Percentiles rank a stretch among this genome's conserved stretches.
Conservation (phyloP, 2,113 vertebrate genomes). For the Porphyrio hochstetteri region DNA sequence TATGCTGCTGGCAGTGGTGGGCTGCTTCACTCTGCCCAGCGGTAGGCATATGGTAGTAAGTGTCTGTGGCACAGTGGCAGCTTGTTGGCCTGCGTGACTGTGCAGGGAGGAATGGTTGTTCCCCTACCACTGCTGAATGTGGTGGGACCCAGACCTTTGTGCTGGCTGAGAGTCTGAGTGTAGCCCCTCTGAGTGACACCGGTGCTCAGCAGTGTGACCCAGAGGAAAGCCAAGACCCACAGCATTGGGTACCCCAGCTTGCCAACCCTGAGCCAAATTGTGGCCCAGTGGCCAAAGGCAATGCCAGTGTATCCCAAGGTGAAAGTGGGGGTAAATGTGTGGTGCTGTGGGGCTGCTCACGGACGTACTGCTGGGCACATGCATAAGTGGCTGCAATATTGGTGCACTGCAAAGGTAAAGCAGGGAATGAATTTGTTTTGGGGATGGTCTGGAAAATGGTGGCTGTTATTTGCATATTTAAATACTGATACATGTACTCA, state of each 20-base stretch:
- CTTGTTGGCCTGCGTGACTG: fast-evolving
- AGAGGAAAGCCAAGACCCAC: neutral
- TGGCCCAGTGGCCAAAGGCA: neutral
- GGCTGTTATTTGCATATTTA: neutral
- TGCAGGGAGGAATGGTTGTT: fast-evolving
- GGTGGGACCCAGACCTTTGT: neutral
- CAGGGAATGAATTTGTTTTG: neutral
- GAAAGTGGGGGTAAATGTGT: neutral
- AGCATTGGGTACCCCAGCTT: neutral
- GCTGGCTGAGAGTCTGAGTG: neutral
- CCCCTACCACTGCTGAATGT: fast-evolving
- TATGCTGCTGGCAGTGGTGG: neutral
- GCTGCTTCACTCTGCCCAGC: neutral
- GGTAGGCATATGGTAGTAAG: neutral
- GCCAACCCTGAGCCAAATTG: neutral
- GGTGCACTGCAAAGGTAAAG: neutral
- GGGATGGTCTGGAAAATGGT: neutral
- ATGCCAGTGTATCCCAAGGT: neutral
- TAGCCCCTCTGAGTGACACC: fast-evolving
- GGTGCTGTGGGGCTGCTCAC: neutral
- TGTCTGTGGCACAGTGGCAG: neutral
- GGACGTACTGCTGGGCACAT: fast-evolving
- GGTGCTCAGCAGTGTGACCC: neutral
- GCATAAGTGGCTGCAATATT: neutral
- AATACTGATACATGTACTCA: neutral